Evolutionary conservation across 2,888 invertebrate genomes (phyloP).

Genomic region (Dryobotodes eremita): DNA sequence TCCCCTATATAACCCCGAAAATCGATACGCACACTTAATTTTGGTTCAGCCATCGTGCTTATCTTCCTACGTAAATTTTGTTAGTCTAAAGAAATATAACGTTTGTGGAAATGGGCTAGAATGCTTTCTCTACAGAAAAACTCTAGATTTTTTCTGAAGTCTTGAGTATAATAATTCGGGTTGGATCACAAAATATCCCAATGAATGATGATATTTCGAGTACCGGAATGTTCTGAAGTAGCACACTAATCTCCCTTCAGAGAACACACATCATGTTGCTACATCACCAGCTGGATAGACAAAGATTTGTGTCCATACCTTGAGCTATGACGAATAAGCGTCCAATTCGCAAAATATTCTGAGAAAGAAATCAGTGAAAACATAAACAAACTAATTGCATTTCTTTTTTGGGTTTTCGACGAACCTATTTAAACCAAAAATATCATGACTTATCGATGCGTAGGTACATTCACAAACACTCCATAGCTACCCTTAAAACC

Average conservation of each 20-base stretch:
- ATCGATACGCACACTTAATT: slow-evolving; percentile 67
- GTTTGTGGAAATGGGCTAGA: background rate
- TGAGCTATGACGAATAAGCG: background rate
- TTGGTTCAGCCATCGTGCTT: slow-evolving; percentile 43
- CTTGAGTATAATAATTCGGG: background rate
- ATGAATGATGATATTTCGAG: background rate
- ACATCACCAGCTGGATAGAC: background rate
- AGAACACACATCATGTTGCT: background rate
- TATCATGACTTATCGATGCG: too few species aligned
- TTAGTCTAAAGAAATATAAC: background rate
- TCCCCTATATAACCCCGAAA: slow-evolving; percentile 56
- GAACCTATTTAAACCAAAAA: background rate
- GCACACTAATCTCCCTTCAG: background rate
- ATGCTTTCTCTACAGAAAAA: background rate
- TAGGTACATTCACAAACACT: slow-evolving; percentile 1
- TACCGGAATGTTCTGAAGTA: background rate
- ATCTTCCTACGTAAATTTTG: slow-evolving; percentile 43
- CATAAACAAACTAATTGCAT: background rate
- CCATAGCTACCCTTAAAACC: slow-evolving; percentile 3
- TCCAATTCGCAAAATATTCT: background rate
- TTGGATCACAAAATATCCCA: background rate
- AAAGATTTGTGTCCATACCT: background rate
- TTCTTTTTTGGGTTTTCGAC: background rate
- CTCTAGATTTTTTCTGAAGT: background rate
- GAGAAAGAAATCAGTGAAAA: background rate